Conservation (phyloP, 2,113 vertebrate genomes). For the Seriola quinqueradiata region DNA sequence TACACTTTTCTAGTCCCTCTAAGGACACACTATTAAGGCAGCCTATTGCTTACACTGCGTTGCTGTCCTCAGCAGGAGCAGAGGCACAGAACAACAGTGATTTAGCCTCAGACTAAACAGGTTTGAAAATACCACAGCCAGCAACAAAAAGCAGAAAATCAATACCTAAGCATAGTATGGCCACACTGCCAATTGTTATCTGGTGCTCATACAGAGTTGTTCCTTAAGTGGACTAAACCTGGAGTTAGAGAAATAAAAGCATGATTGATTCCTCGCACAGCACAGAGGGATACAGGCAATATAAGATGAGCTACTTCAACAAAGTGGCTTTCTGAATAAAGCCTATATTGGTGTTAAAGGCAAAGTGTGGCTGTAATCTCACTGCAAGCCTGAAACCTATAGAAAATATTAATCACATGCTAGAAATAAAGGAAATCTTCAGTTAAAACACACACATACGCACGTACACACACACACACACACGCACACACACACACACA, state of each 20-base stretch:
- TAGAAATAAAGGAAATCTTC: slow-evolving; percentile 18
- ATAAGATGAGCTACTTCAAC: slow-evolving; percentile 47
- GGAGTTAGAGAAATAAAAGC: slow-evolving; percentile 63
- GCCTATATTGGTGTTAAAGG: slow-evolving; percentile 19
- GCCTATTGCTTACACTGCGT: slow-evolving; percentile 10
- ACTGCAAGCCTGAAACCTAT: slow-evolving; percentile 34
- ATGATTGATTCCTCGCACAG: slow-evolving; percentile 64
- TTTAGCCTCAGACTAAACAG: slow-evolving; percentile 47
- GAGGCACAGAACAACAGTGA: slow-evolving; percentile 43
- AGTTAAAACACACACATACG: not conserved
- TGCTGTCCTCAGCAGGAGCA: slow-evolving; percentile 11
- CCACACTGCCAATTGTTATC: slow-evolving; percentile 42
- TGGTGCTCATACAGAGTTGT: slow-evolving; percentile 25
- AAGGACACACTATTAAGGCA: slow-evolving; percentile 18
- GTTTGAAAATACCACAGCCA: slow-evolving; percentile 53
- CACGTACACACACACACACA: not conserved
- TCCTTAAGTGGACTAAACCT: slow-evolving; percentile 63
- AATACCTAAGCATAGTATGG: slow-evolving; percentile 34
- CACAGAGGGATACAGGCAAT: slow-evolving; percentile 38
- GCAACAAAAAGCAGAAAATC: slow-evolving; percentile 65
- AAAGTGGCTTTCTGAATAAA: slow-evolving; percentile 38
- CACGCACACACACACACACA: slow-evolving; percentile 12
- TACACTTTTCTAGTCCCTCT: slow-evolving; percentile 16
- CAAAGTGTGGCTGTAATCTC: slow-evolving; percentile 39
- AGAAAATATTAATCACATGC: slow-evolving; percentile 46